These are phyloP conservation scores for Thermophis baileyi DNA, from an alignment of 2,113 vertebrate species.

Conservation along the genomic window DNA sequence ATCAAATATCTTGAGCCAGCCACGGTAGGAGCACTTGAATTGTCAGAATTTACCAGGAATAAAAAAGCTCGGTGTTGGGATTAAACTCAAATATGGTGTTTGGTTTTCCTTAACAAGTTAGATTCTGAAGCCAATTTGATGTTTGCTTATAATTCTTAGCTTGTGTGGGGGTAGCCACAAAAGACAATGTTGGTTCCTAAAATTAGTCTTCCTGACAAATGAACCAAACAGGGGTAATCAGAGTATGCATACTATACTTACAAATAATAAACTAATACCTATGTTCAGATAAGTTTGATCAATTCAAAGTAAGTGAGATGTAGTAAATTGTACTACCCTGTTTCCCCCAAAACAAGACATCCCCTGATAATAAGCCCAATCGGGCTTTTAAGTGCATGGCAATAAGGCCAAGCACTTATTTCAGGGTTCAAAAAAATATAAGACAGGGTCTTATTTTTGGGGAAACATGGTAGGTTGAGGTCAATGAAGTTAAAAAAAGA, in stretches of 20 bases:
- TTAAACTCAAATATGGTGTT: not conserved
- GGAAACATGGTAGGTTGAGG: no score
- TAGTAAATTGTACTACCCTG: not conserved
- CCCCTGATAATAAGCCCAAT: no score
- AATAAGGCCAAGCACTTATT: no score
- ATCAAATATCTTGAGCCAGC: not conserved
- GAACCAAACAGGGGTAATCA: not conserved
- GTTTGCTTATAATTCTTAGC: not conserved
- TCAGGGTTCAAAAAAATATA: no score
- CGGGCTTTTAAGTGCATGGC: no score
- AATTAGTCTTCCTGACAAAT: not conserved
- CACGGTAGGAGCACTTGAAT: not conserved
- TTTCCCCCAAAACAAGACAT: no score
- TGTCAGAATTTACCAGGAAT: not conserved
- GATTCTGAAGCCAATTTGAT: not conserved
- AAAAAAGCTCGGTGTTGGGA: not conserved
- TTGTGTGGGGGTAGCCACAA: not conserved
- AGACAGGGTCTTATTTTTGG: no score
- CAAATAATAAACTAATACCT: not conserved
- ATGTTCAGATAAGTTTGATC: not conserved
- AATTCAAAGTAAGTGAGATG: not conserved
- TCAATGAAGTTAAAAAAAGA: not conserved
- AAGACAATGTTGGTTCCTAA: not conserved
- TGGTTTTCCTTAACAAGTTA: not conserved
- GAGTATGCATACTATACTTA: not conserved